Evolutionary conservation across 2,888 invertebrate genomes (phyloP).

Genomic region (Cremastinae sp.): DNA sequence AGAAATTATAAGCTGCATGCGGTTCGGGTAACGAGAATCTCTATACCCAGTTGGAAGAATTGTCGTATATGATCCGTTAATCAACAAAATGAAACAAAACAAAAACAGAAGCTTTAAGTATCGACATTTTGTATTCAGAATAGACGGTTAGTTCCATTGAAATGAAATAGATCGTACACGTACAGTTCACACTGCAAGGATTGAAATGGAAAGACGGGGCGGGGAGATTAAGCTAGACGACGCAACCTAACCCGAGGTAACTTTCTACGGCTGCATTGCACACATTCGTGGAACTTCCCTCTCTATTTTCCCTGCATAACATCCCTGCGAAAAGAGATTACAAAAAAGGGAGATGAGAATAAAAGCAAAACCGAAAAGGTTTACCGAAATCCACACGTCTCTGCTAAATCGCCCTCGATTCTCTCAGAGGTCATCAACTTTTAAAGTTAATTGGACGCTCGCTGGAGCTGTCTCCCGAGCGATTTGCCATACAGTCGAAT

Average conservation of each 20-base stretch:
- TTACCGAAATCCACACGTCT: conserved; percentile 10
- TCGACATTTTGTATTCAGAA: too few species aligned
- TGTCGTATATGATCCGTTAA: too few species aligned
- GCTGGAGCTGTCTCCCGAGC: conserved; percentile 22
- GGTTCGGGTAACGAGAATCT: too few species aligned
- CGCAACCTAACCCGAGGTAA: conserved; percentile 21
- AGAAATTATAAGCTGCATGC: too few species aligned
- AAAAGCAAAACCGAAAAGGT: conserved; percentile 19
- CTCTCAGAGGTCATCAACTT: conserved; percentile 40
- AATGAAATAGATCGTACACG: background rate
- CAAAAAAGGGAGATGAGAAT: conserved; percentile 7
- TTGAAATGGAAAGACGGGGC: conserved; percentile 8
- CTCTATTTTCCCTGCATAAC: background rate
- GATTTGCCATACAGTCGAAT: conserved; percentile 31
- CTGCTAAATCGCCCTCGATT: background rate
- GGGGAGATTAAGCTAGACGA: conserved; percentile 47
- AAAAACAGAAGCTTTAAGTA: too few species aligned
- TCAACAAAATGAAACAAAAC: too few species aligned
- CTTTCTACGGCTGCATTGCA: conserved; percentile 56
- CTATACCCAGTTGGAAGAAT: too few species aligned
- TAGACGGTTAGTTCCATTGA: background rate
- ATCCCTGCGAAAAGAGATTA: background rate
- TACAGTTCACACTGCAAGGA: background rate
- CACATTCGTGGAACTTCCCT: conserved; percentile 8
- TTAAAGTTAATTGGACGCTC: conserved; percentile 39